Conservation (phyloP, 1,140 invertebrate species). For the Drosophila littoralis region DNA sequence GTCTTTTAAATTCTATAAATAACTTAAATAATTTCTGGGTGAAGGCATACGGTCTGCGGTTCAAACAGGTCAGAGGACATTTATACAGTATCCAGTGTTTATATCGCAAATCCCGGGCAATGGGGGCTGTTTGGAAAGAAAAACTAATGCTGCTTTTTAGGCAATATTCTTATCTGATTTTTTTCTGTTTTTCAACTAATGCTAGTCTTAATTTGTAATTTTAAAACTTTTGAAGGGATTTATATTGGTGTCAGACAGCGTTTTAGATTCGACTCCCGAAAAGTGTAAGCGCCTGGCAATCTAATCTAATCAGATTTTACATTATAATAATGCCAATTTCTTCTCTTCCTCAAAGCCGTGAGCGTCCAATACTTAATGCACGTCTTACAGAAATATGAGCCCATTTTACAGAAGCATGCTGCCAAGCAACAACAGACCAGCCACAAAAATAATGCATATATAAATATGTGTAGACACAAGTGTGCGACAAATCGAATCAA, state of each 20-base stretch:
- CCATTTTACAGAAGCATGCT: conserved; percentile 37
- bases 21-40: conserved; percentile 11
- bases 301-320: conserved; percentile 48
- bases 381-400: conserved; percentile 33
- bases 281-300: conserved; percentile 55
- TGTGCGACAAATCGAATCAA: conserved; percentile 39
- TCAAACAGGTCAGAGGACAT: conserved; percentile 1
- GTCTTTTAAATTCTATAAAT: neutral
- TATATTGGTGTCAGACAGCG: conserved; percentile 11
- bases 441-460: conserved; percentile 19
- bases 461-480: conserved; percentile 7
- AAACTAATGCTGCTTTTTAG: conserved; percentile 15
- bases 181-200: conserved; percentile 12
- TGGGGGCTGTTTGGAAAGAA: conserved; percentile 1
- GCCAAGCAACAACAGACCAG: conserved; percentile 30
- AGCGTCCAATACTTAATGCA: conserved; percentile 38
- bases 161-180: conserved; percentile 13
- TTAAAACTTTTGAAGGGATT: conserved; percentile 25
- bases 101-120: conserved; percentile 6
- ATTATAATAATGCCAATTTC: conserved; percentile 70
- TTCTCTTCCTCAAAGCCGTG: conserved; percentile 69
- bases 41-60: conserved; percentile 7
- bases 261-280: conserved; percentile 19
- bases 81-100: conserved; percentile 1
- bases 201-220: conserved; percentile 26